Evolutionary conservation across 2,888 invertebrate species (phyloP).

Genomic region (Liodrosophila aerea): DNA sequence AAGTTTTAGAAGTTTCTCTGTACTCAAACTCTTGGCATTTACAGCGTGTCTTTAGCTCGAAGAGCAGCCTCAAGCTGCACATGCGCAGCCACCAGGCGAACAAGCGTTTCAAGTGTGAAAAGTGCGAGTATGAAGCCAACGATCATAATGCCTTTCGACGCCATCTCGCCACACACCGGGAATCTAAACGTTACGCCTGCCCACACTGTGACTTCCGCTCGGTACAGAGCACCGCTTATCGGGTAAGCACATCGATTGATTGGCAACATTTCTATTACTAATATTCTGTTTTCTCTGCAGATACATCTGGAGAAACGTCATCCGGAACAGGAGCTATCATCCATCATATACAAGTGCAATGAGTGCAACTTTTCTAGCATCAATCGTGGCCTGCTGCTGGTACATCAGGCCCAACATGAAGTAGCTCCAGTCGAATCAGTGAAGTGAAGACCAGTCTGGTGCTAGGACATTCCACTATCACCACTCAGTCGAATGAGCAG

Average conservation of each 20-base stretch:
- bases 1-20: too few relatives aligned
- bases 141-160: slow-evolving; percentile 92
- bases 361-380: slow-evolving; percentile 80
- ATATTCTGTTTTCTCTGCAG: slow-evolving; percentile 35
- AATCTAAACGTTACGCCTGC: slow-evolving; percentile 89
- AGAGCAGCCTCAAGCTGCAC: slow-evolving; percentile 84
- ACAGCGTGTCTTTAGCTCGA: slow-evolving; percentile 74
- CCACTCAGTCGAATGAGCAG: slow-evolving; percentile 16
- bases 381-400: slow-evolving; percentile 77
- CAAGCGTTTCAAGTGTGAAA: slow-evolving; percentile 87
- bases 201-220: slow-evolving; percentile 90
- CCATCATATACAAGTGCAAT: slow-evolving; percentile 83
- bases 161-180: slow-evolving; percentile 89
- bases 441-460: slow-evolving; percentile 79
- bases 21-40: too few relatives aligned
- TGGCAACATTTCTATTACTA: too few relatives aligned
- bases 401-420: slow-evolving; percentile 80
- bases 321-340: slow-evolving; percentile 85
- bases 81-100: slow-evolving; percentile 79
- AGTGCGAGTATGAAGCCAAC: slow-evolving; percentile 88
- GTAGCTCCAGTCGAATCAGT: slow-evolving; percentile 35
- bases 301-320: slow-evolving; percentile 91
- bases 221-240: slow-evolving; percentile 91
- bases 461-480: slow-evolving; percentile 60
- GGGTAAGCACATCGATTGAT: slow-evolving; percentile 82